phyloP scores from a whole-genome alignment of 2,113 vertebrate genomes.

The Embiotoca jacksoni region DNA sequence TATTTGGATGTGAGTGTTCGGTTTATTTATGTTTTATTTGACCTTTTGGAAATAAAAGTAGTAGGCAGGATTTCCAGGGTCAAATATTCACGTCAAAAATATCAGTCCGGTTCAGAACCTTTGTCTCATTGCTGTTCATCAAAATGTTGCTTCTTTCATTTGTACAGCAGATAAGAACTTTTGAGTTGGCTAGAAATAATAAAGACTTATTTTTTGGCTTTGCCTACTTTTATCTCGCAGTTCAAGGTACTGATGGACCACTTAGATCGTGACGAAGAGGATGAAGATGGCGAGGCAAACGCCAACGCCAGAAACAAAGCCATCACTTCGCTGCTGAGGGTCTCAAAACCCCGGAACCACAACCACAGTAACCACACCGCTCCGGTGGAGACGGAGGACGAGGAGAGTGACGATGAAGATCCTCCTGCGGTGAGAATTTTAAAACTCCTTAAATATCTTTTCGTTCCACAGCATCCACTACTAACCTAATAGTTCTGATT shows the following conservation, averaged over 20 bases:
- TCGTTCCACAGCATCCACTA: too few relatives aligned
- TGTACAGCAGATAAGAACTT: not conserved
- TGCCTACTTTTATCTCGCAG: constrained; percentile 74
- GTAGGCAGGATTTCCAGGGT: not conserved
- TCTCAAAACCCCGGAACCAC: constrained; percentile 89
- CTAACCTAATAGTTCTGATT: too few relatives aligned
- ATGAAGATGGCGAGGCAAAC: constrained; percentile 90
- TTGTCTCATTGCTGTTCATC: not conserved
- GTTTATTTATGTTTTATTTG: not conserved
- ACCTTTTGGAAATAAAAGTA: not conserved
- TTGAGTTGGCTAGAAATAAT: too few relatives aligned
- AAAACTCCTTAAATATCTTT: too few relatives aligned
- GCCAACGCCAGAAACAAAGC: constrained; percentile 97
- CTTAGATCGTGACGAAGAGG: constrained; percentile 88
- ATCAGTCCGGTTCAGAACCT: too few relatives aligned
- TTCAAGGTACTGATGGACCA: constrained; percentile 98
- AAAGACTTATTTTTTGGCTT: not conserved
- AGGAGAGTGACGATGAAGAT: constrained; percentile 96
- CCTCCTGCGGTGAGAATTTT: constrained; percentile 85
- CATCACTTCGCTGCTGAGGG: constrained; percentile 94
- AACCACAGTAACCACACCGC: constrained; percentile 92
- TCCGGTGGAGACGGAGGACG: constrained; percentile 90
- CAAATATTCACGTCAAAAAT: too few relatives aligned
- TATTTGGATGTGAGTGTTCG: constrained; percentile 93
- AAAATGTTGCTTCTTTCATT: not conserved